phyloP scores from a whole-genome alignment of 1,140 invertebrate genomes.

The Mamestra configurata region DNA sequence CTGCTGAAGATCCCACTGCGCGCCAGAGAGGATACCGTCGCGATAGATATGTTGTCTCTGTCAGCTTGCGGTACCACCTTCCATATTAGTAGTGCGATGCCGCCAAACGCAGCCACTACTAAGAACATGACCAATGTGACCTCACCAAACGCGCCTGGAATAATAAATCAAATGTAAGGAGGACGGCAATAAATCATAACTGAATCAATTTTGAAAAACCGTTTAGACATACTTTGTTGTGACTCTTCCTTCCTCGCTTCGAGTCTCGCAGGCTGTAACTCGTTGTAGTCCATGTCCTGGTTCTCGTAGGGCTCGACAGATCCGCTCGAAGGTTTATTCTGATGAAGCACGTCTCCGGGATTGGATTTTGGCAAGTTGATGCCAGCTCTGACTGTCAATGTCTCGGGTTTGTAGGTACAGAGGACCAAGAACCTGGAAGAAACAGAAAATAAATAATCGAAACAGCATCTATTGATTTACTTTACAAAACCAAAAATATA shows the following conservation, averaged over 20 bases:
- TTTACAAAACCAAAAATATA: not conserved
- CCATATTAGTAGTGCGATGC: conserved; percentile 84
- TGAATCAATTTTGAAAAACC: conserved; percentile 12
- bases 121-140: conserved; percentile 84
- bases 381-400: conserved; percentile 92
- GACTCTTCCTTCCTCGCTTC: conserved; percentile 79
- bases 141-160: conserved; percentile 82
- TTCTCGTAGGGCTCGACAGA: conserved; percentile 84
- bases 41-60: conserved; percentile 77
- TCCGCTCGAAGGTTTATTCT: conserved; percentile 75
- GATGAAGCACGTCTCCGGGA: conserved; percentile 80
- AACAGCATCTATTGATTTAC: not conserved
- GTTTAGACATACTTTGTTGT: conserved; percentile 71
- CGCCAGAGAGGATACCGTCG: conserved; percentile 75
- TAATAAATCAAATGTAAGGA: conserved; percentile 23
- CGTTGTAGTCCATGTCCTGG: conserved; percentile 80
- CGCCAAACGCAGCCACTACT: conserved; percentile 83
- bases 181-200: conserved; percentile 30
- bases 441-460: not conserved
- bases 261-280: conserved; percentile 82
- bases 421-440: conserved; percentile 91
- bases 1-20: conserved; percentile 77
- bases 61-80: conserved; percentile 83
- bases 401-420: conserved; percentile 93
- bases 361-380: conserved; percentile 89